Evolutionary conservation across 2,113 vertebrate species (phyloP).

Genomic region (Apistogramma diplotaenia): DNA sequence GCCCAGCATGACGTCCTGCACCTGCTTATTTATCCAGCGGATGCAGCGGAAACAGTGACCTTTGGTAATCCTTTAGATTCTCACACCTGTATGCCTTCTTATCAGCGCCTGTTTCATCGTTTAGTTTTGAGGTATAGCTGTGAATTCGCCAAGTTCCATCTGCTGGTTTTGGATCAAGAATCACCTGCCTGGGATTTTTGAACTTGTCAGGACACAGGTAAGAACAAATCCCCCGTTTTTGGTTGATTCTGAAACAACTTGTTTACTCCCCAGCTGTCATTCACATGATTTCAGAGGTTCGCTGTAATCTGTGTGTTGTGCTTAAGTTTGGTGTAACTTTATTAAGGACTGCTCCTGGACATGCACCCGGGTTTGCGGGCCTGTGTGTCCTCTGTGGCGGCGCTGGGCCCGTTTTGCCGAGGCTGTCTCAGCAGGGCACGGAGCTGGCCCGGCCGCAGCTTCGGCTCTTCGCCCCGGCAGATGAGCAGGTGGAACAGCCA

Average conservation of each 20-base stretch:
- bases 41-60: slow-evolving; percentile 19
- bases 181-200: slow-evolving; percentile 28
- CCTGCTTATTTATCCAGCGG: slow-evolving; percentile 50
- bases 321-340: background rate
- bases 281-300: background rate
- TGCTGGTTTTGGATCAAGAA: slow-evolving; percentile 35
- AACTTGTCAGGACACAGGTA: slow-evolving; percentile 55
- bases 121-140: slow-evolving; percentile 23
- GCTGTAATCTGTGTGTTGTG: background rate
- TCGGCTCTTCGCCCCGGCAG: slow-evolving; percentile 59
- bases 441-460: slow-evolving; percentile 3
- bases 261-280: background rate
- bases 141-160: slow-evolving; percentile 5
- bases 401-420: slow-evolving; percentile 43
- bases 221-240: background rate
- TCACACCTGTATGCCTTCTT: slow-evolving; percentile 46
- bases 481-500: slow-evolving; percentile 63
- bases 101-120: slow-evolving; percentile 4
- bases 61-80: slow-evolving; percentile 51
- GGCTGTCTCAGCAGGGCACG: slow-evolving; percentile 31
- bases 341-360: slow-evolving; percentile 28
- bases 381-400: slow-evolving; percentile 33
- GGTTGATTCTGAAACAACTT: background rate
- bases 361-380: slow-evolving; percentile 53
- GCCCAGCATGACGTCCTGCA: slow-evolving; percentile 53